These are phyloP conservation scores for Formicarius rufipectus DNA, from an alignment of 2,113 vertebrate species.

Conservation along the genomic window DNA sequence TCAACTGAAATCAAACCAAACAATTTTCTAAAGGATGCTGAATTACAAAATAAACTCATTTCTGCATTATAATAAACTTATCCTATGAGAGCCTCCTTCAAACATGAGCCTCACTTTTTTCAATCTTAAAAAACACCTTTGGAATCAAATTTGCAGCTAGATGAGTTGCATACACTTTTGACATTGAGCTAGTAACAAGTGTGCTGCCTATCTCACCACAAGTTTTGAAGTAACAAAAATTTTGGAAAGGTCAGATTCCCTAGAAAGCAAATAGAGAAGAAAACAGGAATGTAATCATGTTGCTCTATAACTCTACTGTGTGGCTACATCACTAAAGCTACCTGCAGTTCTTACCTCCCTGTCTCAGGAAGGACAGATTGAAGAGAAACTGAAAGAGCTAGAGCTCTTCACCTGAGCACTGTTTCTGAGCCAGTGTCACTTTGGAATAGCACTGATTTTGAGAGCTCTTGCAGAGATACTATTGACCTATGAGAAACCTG, in stretches of 20 bases:
- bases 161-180: not conserved
- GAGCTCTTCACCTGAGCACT: not conserved
- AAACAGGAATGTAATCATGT: not conserved
- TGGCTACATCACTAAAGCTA: not conserved
- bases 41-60: not conserved
- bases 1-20: not conserved
- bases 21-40: not conserved
- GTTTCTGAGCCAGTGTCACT: not conserved
- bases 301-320: not conserved
- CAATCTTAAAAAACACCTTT: not conserved
- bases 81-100: not conserved
- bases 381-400: not conserved
- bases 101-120: not conserved
- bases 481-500: not conserved
- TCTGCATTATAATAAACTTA: not conserved
- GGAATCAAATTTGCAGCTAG: not conserved
- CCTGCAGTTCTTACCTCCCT: not conserved
- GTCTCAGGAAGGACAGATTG: not conserved
- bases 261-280: not conserved
- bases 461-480: not conserved
- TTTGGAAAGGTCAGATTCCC: not conserved
- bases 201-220: not conserved
- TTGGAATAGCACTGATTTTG: not conserved
- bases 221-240: not conserved
- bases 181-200: not conserved